Evolutionary conservation across 1,140 invertebrate genomes (phyloP).

Genomic region (Pteromalus puparum): DNA sequence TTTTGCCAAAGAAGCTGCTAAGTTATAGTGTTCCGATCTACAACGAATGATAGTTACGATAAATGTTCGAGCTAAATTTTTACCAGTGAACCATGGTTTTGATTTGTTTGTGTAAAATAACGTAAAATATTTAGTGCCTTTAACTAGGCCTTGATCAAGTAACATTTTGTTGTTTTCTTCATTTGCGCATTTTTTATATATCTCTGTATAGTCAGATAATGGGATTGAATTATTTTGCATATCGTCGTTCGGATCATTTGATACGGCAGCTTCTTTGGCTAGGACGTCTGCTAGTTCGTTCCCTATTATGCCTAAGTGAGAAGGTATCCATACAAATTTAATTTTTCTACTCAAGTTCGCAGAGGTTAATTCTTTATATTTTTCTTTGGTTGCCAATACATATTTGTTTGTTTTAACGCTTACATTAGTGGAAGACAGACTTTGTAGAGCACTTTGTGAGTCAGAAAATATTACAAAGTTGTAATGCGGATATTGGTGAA

Average conservation of each 20-base stretch:
- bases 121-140: conserved; percentile 9
- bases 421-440: background rate
- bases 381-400: background rate
- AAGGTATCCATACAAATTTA: conserved; percentile 34
- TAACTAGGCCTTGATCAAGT: background rate
- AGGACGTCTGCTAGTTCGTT: conserved; percentile 30
- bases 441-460: conserved; percentile 7
- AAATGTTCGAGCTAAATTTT: conserved; percentile 14
- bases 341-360: background rate
- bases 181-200: background rate
- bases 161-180: background rate
- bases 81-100: background rate
- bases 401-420: conserved; percentile 9
- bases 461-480: conserved; percentile 30
- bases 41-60: conserved; percentile 36
- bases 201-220: background rate
- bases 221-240: background rate
- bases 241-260: background rate
- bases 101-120: background rate
- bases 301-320: conserved; percentile 27
- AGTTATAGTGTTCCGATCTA: conserved; percentile 49
- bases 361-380: background rate
- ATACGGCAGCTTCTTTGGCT: conserved; percentile 15
- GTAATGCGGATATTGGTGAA: background rate
- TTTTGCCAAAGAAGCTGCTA: conserved; percentile 28